These are phyloP conservation scores for Lerista edwardsae DNA, from an alignment of 2,797 vertebrate species.

Conservation along the genomic window DNA sequence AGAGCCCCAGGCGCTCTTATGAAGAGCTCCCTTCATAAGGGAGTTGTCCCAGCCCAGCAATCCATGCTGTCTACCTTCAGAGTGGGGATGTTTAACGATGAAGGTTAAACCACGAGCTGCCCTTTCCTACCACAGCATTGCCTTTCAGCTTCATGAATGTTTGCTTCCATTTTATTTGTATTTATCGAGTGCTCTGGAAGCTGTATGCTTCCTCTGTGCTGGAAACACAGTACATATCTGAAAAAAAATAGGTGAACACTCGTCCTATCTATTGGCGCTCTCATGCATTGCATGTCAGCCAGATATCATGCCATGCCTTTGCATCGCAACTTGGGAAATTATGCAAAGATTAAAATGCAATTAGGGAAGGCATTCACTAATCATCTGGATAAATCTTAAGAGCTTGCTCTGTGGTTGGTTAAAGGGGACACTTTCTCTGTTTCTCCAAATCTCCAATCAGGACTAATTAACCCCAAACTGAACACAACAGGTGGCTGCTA, in stretches of 20 bases:
- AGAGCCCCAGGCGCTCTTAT: too few relatives aligned
- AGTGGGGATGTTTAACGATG: background rate
- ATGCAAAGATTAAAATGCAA: constrained; percentile 7
- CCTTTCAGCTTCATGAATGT: background rate
- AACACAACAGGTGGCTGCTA: background rate
- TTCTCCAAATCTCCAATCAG: background rate
- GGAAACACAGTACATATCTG: background rate
- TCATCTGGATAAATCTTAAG: background rate
- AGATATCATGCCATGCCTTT: background rate
- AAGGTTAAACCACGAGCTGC: background rate
- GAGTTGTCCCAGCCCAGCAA: too few relatives aligned
- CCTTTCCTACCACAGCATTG: background rate
- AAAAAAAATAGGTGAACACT: background rate
- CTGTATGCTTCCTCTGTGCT: background rate
- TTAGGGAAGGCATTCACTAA: background rate
- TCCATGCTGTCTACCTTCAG: background rate
- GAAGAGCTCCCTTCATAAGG: too few relatives aligned
- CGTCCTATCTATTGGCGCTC: background rate
- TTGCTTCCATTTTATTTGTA: background rate
- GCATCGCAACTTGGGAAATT: background rate
- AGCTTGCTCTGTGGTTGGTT: background rate
- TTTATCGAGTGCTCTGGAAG: background rate
- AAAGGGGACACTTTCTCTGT: background rate
- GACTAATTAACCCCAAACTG: constrained; percentile 15
- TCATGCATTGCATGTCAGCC: background rate